Conservation (phyloP, 2,797 vertebrate species). For the Chloroceryle inda region DNA sequence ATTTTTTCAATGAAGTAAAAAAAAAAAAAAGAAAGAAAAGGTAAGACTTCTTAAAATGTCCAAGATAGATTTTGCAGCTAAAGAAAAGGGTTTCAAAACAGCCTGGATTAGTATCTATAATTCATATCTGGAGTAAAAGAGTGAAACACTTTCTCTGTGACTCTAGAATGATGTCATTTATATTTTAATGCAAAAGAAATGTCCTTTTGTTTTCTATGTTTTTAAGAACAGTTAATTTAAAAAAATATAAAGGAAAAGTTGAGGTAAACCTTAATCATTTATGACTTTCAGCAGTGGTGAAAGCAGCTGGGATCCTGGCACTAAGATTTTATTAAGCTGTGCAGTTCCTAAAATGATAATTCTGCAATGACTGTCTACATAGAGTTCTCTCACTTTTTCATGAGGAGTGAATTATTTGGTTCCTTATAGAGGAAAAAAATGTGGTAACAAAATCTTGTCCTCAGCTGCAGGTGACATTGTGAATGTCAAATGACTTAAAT, state of each 20-base stretch:
- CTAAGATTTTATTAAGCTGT: background rate
- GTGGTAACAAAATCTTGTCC: background rate
- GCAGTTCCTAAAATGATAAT: background rate
- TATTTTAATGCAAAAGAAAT: background rate
- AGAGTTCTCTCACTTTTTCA: background rate
- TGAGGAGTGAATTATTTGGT: background rate
- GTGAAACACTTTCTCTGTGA: background rate
- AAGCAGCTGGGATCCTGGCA: background rate
- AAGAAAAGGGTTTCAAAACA: background rate
- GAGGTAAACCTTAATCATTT: background rate
- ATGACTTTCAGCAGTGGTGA: background rate
- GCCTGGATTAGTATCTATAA: rapidly evolving
- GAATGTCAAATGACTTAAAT: background rate
- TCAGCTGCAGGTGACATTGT: background rate
- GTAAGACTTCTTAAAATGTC: background rate
- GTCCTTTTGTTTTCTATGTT: background rate
- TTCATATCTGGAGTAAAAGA: background rate
- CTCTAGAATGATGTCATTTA: background rate
- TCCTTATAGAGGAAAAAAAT: background rate
- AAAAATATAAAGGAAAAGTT: background rate
- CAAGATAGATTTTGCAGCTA: background rate
- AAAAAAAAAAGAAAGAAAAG: background rate
- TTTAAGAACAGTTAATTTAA: background rate
- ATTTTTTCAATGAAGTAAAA: background rate
- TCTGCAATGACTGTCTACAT: background rate